phyloP scores from a whole-genome alignment of 2,888 invertebrate genomes.

The Poecilobothrus nobilitatus region DNA sequence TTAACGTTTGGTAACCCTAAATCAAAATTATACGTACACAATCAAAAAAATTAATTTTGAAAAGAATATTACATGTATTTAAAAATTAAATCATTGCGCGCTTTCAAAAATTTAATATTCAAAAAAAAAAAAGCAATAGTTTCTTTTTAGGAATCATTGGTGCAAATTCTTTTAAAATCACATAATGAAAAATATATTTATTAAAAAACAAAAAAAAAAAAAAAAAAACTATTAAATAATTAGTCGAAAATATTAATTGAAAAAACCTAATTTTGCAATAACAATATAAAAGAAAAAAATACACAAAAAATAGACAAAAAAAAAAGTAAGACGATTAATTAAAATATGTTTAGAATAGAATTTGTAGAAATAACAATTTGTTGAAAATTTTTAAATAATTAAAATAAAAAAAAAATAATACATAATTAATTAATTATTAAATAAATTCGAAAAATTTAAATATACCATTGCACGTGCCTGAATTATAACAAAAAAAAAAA shows the following conservation, averaged over 20 bases:
- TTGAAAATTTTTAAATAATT: background rate
- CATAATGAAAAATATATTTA: background rate
- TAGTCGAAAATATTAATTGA: too few species aligned
- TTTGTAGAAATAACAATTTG: background rate
- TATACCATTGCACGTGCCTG: constrained; percentile 1
- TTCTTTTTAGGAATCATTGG: too few species aligned
- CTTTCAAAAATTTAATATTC: background rate
- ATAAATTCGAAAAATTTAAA: background rate
- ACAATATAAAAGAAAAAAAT: background rate
- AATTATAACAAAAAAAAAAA: background rate
- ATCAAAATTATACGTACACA: background rate
- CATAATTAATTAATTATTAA: background rate
- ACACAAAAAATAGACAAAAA: background rate
- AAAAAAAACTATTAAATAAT: background rate
- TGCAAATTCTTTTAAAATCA: too few species aligned
- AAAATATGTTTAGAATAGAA: background rate
- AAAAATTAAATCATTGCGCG: background rate
- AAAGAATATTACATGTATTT: too few species aligned
- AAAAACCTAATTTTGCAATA: too few species aligned
- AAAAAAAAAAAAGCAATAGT: background rate
- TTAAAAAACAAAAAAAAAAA: background rate
- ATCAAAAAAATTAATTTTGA: too few species aligned
- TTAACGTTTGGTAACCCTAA: background rate
- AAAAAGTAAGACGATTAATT: background rate
- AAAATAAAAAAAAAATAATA: background rate